Base-by-base conservation (phyloP, 2,113 vertebrate species). In the Helogale parvula region DNA sequence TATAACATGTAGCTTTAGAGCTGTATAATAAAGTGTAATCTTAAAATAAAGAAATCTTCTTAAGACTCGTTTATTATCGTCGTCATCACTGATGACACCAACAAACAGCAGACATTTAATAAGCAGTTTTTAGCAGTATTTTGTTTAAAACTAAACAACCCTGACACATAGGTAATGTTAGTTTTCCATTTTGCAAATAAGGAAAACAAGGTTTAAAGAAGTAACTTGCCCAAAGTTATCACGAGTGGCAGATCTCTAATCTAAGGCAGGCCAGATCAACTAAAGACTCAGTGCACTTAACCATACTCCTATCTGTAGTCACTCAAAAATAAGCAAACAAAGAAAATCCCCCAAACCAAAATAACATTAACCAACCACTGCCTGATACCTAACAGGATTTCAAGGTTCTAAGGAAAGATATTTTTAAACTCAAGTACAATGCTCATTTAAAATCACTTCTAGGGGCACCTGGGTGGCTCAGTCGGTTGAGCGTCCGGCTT, bases 251-350 rank as follows among this genome's bases (percentile, higher is more conserved):
- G n/a, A 94, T 52, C 13, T 95, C 63, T 92, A 72, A 68, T 41
- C 66, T 89, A 91, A 84, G 63, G 68, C 27, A 95, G 33, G n/a
- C 33, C 72, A 41, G 57, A 83, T 87, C 84, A 92, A 92, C 38
- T 96, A 15, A 71, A 89, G 96, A 93, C 17, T 69, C 80, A 94
- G 25, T 82, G 35, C 38, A 94, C 77, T 92, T 91, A 97, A 91
- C 38, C 57, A 94, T 8, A 89, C 33, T 72, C 50, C 76, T 93
- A 91, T 47, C 38, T 90, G 33, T 38, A 66, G 5, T 86, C 52
- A 89, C 79, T 60, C n/a, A 92, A 71, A 93, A 90, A 71, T 54
- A 80, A 89, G 38, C 35, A 82, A 81, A 65, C 35, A 90, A 93
- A 92, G 66, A 77, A 69, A 68, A 52, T 33, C 27, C 17, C 38